Base-by-base conservation (phyloP, 2,888 invertebrate species). In the Epirrita christyi region DNA sequence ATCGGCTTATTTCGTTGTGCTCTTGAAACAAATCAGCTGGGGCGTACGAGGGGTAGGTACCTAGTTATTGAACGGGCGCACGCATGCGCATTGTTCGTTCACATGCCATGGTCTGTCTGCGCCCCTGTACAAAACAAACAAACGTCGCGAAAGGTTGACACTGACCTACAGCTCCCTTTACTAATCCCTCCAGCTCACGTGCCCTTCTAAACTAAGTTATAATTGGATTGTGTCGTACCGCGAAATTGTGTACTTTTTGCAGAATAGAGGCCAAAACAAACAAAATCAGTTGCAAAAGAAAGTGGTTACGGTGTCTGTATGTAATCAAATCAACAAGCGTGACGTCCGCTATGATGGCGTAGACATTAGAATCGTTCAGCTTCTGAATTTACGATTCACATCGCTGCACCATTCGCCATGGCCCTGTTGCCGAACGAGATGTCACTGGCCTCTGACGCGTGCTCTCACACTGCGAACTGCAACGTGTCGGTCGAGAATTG, bases 261-360 rank as follows among this genome's bases (percentile, higher is more conserved):
- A 14, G 41, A 29, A 38, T 37, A 48, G 49, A 58, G 47, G 43
- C 50, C 58, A 79, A 80, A 78, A 77, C 68, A 79, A 84, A 83
- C 80, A 82, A 79, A 83, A 80, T 85, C 78, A 83, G 79, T 81
- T 84, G 81, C 79, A 83, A 83, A 89, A 87, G 89, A 89, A 91
- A 91, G 89, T 90, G 87, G 75, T 78, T 72, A 76, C 74, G 76
- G 72, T 78, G 75, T 76, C 76, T 71, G 73, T 68, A 68, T 70
- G 75, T 73, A 77, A 62, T 71, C 82, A 81, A 77, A 62, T 71
- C 82, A 81, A 68, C 71, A 64, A 86, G 84, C 86, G 84, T 88
- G 84, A 87, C 86, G 76, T 69, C 69, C 68, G 71, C 68, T 78
- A 77, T 82, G 80, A 83, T 82, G 83, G 72, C 73, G 76, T 71